A percentile compares a stretch with the other conserved stretches of the same genome.
phyloP scores from a whole-genome alignment of 2,888 invertebrate genomes.

The Nudaria mundana region DNA sequence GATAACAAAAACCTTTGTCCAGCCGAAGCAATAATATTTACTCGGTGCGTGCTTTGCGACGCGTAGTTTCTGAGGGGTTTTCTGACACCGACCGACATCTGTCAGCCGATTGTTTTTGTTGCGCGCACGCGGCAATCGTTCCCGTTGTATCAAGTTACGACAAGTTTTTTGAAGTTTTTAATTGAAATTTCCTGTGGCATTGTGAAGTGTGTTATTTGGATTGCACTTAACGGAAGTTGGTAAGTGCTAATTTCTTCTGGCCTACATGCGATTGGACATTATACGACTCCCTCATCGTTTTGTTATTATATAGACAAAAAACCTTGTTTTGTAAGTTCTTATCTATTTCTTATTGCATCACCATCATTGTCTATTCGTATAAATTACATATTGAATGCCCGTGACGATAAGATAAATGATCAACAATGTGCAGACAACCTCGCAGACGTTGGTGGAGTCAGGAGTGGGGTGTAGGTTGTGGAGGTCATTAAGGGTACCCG shows the following conservation, averaged over 20 bases:
- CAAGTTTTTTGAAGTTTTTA: slow-evolving; percentile 60
- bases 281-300: slow-evolving; percentile 18
- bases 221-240: slow-evolving; percentile 66
- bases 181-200: slow-evolving; percentile 45
- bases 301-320: slow-evolving; percentile 10
- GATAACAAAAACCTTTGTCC: slow-evolving; percentile 81
- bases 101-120: slow-evolving; percentile 69
- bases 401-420: background rate
- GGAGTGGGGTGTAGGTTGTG: slow-evolving; percentile 9
- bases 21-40: slow-evolving; percentile 77
- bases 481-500: slow-evolving; percentile 29
- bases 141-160: slow-evolving; percentile 66
- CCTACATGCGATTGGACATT: slow-evolving; percentile 5
- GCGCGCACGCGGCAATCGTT: slow-evolving; percentile 69
- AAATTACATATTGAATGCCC: too few relatives aligned
- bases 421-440: background rate
- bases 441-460: slow-evolving; percentile 1
- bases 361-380: slow-evolving; percentile 15
- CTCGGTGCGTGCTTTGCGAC: slow-evolving; percentile 60
- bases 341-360: slow-evolving; percentile 24
- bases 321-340: slow-evolving; percentile 16
- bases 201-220: slow-evolving; percentile 65
- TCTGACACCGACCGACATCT: slow-evolving; percentile 70
- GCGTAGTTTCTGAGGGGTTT: slow-evolving; percentile 76
- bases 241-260: slow-evolving; percentile 41